Conservation (phyloP, 2,113 vertebrate genomes). For the Oncorhynchus clarkii region DNA sequence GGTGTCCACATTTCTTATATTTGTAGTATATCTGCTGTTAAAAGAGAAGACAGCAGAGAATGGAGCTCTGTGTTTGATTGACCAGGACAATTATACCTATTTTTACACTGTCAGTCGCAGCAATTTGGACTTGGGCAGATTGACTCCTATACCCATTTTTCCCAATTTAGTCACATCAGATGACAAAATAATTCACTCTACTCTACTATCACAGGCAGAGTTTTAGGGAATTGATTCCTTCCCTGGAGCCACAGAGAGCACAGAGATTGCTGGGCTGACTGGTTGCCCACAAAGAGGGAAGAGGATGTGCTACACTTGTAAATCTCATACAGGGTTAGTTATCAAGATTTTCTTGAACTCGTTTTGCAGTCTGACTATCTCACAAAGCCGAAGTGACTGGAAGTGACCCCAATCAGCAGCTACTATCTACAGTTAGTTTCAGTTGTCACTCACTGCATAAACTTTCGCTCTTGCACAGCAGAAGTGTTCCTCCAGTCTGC, state of each 20-base stretch:
- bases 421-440: background rate
- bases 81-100: background rate
- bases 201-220: background rate
- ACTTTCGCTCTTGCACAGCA: background rate
- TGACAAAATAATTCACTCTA: background rate
- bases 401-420: background rate
- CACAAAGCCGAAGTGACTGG: background rate
- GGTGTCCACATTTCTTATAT: background rate
- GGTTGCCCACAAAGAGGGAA: background rate
- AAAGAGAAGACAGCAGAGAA: constrained; percentile 10
- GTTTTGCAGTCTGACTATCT: background rate
- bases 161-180: background rate
- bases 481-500: background rate
- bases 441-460: background rate
- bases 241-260: background rate
- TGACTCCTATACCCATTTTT: background rate
- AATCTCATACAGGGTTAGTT: background rate
- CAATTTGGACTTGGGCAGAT: background rate
- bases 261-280: background rate
- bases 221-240: background rate
- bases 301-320: background rate
- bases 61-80: background rate
- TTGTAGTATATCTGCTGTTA: constrained; percentile 28
- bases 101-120: background rate
- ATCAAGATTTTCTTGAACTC: background rate